Percentiles rank a stretch among this genome's conserved stretches.
Conservation (phyloP, 2,113 vertebrate genomes). For the Telmatochromis brachygnathus region DNA sequence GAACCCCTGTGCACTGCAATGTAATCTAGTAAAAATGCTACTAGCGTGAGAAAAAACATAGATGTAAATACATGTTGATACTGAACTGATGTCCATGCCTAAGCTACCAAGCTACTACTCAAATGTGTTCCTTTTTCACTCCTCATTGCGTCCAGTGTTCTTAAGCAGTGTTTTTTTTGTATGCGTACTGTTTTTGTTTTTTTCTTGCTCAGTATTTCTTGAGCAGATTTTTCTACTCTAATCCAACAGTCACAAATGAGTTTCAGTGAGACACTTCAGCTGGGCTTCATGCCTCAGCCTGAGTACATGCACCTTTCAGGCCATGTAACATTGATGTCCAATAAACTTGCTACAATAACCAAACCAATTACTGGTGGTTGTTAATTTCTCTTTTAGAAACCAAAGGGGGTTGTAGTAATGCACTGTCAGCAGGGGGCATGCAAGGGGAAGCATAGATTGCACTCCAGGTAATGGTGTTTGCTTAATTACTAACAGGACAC, state of each 20-base stretch:
- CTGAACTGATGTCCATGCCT: background rate
- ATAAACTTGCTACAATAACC: conserved; percentile 28
- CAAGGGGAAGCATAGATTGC: background rate
- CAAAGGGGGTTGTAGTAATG: background rate
- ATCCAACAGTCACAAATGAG: background rate
- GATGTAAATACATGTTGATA: background rate
- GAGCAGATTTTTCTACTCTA: background rate
- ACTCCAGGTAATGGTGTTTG: background rate
- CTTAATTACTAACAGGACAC: background rate
- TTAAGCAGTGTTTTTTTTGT: background rate
- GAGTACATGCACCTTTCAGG: background rate
- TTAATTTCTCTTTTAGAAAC: background rate
- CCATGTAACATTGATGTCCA: conserved; percentile 1
- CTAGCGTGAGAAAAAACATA: background rate
- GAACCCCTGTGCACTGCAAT: background rate
- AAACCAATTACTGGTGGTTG: background rate
- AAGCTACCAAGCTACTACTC: background rate
- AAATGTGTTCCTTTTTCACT: background rate
- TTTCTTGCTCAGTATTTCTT: background rate
- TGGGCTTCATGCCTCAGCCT: background rate
- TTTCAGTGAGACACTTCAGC: background rate
- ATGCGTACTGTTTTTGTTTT: background rate
- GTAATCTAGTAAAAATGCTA: background rate
- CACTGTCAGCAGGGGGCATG: conserved; percentile 26
- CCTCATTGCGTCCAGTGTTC: background rate